phyloP scores from a whole-genome alignment of 2,113 vertebrate species.

The Crotalus viridis region DNA sequence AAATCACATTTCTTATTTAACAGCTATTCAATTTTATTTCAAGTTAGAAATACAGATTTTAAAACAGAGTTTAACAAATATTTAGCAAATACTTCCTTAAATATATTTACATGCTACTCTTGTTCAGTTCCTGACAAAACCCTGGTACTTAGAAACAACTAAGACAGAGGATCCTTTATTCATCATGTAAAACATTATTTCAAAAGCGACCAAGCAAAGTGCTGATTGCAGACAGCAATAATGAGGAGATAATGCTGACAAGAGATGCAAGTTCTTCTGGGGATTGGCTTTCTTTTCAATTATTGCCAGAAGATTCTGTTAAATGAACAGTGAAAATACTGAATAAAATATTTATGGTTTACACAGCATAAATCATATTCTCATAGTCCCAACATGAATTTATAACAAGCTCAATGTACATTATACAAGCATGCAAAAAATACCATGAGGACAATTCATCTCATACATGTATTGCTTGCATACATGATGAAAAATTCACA shows the following conservation, averaged over 20 bases:
- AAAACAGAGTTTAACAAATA: constrained; percentile 6
- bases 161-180: constrained; percentile 32
- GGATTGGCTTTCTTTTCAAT: constrained; percentile 55
- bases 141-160: constrained; percentile 19
- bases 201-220: constrained; percentile 6
- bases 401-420: constrained; percentile 19
- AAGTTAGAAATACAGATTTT: constrained; percentile 1
- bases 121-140: constrained; percentile 30
- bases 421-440: constrained; percentile 38
- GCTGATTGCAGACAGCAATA: constrained; percentile 25
- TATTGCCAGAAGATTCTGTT: constrained; percentile 53
- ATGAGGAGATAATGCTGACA: constrained; percentile 36
- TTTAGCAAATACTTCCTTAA: constrained; percentile 15
- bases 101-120: constrained; percentile 24
- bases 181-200: constrained; percentile 19
- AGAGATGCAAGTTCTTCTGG: constrained; percentile 48
- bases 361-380: constrained; percentile 53
- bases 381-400: constrained; percentile 47
- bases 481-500: constrained; percentile 10
- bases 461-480: constrained; percentile 21
- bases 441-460: constrained; percentile 33
- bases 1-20: background rate
- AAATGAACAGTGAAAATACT: constrained; percentile 58
- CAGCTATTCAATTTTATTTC: background rate
- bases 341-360: constrained; percentile 68